Evolutionary conservation across 1,140 invertebrate genomes (phyloP), one percentile per base, ranked within the genome.

Genomic region (Ruditapes philippinarum): DNA sequence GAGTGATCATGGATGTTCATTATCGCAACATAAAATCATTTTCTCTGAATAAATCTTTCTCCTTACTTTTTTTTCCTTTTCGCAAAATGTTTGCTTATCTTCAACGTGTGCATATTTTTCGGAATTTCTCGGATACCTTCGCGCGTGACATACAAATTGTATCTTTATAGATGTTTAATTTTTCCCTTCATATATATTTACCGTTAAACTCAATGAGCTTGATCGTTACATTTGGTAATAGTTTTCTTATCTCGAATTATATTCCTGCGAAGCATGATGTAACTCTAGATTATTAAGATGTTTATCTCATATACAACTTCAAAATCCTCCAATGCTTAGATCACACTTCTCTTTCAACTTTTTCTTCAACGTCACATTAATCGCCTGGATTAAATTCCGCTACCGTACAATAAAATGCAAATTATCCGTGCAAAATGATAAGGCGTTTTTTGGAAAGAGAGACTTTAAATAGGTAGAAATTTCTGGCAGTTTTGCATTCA

Each of bases 251-350:
- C 82, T 73, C 49, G 42, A 42, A 84, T 84, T 49, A 42, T 38
- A 70, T 68, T 68, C 45, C 70, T 84, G 49, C 45, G 4, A 70
- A 45, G 45, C 49, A 73, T 70, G 60, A 19, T 70, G 82, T 62
- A 81, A 65, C 79, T 11, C 12, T 12, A 81, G 51, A 81, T 62
- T 42, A 36, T n/a, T 25, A n/a, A 42, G 54, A 81, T 60, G 7
- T 81, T 81, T 81, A 60, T 62, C 54, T n/a, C 22, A 36, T 17
- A 81, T 81, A 81, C 42, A 62, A 81, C 79, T 81, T 65, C 38
- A 62, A 33, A 51, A 57, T 4, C 36, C 36, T 42, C 19, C 22
- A 3, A 28, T 38, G 65, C 1, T 4, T 70, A 40, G 33, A 38
- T 70, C 65, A 38, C 65, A 38, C 65, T 70, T 70, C 25, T 5